These are phyloP conservation scores for Procambarus clarkii DNA, from an alignment of 1,140 invertebrate genomes.

Conservation along the genomic window DNA sequence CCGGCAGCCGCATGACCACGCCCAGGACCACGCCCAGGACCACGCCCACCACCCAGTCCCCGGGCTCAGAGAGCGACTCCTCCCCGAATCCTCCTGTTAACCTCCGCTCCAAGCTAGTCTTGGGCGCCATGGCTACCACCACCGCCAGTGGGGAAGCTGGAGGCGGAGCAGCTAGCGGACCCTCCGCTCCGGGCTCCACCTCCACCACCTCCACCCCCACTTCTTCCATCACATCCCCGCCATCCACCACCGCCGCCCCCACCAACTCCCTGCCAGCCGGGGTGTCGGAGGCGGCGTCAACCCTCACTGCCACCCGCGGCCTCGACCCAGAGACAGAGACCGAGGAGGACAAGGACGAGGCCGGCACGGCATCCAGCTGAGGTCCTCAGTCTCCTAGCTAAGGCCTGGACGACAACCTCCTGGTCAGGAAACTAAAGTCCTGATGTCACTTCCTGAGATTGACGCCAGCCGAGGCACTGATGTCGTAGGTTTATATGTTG, in stretches of 20 bases:
- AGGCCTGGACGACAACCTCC: conserved; percentile 1
- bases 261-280: conserved; percentile 50
- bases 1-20: conserved; percentile 62
- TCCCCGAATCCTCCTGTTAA: conserved; percentile 74
- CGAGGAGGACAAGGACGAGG: conserved; percentile 62
- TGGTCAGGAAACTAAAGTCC: not conserved
- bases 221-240: conserved; percentile 70
- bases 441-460: not conserved
- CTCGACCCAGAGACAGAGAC: conserved; percentile 62
- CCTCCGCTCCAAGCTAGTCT: conserved; percentile 69
- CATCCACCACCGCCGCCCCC: conserved; percentile 66
- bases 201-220: conserved; percentile 72
- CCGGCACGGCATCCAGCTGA: conserved; percentile 63
- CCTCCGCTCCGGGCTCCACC: conserved; percentile 68
- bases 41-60: conserved; percentile 72
- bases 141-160: conserved; percentile 13
- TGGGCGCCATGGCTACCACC: conserved; percentile 61
- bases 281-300: conserved; percentile 52
- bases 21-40: conserved; percentile 64
- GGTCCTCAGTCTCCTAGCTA: conserved; percentile 1
- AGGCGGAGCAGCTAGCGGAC: conserved; percentile 45
- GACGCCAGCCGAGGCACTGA: conserved; percentile 28
- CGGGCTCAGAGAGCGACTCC: conserved; percentile 73
- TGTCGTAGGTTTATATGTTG: conserved; percentile 17
- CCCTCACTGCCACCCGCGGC: conserved; percentile 66